Conservation (phyloP, 2,888 invertebrate species). For the Thera britannica region DNA sequence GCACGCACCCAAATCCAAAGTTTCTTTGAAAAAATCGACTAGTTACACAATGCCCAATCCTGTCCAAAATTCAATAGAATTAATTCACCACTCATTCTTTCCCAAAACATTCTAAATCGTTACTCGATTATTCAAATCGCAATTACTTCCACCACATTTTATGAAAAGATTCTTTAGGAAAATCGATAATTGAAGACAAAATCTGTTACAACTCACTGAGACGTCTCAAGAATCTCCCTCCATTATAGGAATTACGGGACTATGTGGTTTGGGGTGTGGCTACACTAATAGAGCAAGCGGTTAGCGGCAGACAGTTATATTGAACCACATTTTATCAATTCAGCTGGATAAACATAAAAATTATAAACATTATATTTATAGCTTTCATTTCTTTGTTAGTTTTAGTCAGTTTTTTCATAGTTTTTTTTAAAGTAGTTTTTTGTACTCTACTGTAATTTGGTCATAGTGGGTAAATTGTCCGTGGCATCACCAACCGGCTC, state of each 20-base stretch:
- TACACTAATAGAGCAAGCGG: constrained; percentile 33
- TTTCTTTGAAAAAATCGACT: too few relatives aligned
- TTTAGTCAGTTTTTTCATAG: too few relatives aligned
- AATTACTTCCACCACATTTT: constrained; percentile 36
- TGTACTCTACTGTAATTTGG: too few relatives aligned
- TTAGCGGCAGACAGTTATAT: too few relatives aligned
- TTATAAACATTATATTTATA: too few relatives aligned
- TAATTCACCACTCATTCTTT: not conserved
- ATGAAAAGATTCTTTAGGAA: constrained; percentile 19
- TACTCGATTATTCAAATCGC: constrained; percentile 9
- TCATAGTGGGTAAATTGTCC: too few relatives aligned
- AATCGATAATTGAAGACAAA: constrained; percentile 65
- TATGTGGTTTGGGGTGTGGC: constrained; percentile 49
- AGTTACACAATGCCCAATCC: not conserved
- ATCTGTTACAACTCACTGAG: constrained; percentile 62
- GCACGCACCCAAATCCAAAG: too few relatives aligned
- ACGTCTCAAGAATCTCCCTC: constrained; percentile 64
- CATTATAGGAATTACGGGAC: constrained; percentile 72
- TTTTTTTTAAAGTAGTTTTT: too few relatives aligned
- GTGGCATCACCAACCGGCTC: too few relatives aligned
- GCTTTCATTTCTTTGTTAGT: too few relatives aligned
- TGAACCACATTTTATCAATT: too few relatives aligned
- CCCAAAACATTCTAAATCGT: constrained; percentile 1
- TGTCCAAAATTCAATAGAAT: not conserved
- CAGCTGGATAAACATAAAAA: too few relatives aligned